Percentiles rank a stretch among this genome's conserved stretches.
phyloP scores from a whole-genome alignment of 2,888 invertebrate species.

The Lycaena phlaeas region DNA sequence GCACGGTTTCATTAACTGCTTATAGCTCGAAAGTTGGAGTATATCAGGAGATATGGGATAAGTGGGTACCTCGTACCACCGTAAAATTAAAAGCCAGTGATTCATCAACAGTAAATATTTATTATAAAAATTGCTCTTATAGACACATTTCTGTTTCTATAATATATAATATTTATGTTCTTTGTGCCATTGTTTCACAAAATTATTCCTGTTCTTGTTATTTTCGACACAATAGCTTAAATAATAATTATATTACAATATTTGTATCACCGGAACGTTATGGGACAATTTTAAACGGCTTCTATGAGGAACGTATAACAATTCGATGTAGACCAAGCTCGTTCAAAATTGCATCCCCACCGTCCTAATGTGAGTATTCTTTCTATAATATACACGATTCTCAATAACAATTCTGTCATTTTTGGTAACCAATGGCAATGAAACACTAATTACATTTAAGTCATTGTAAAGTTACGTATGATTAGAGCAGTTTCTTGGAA shows the following conservation, averaged over 20 bases:
- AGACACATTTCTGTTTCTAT: constrained; percentile 72
- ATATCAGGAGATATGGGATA: too few relatives aligned
- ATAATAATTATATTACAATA: constrained; percentile 70
- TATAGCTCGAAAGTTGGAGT: too few relatives aligned
- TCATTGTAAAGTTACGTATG: constrained; percentile 62
- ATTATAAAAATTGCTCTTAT: constrained; percentile 74
- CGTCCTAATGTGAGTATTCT: constrained; percentile 59
- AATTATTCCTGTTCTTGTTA: constrained; percentile 73
- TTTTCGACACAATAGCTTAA: constrained; percentile 71
- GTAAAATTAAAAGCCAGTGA: constrained; percentile 47
- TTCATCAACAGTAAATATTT: constrained; percentile 74
- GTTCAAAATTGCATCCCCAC: constrained; percentile 52
- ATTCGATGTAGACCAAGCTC: constrained; percentile 62
- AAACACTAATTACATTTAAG: constrained; percentile 52
- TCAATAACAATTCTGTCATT: constrained; percentile 69
- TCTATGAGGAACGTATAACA: constrained; percentile 61
- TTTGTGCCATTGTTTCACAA: constrained; percentile 74
- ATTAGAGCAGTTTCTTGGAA: constrained; percentile 50
- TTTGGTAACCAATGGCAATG: constrained; percentile 73
- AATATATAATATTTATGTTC: constrained; percentile 72
- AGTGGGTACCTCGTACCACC: too few relatives aligned
- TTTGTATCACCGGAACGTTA: constrained; percentile 57
- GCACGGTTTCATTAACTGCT: too few relatives aligned
- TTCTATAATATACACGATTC: constrained; percentile 67
- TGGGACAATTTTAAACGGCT: constrained; percentile 57